A percentile compares a stretch with the other conserved stretches of the same genome.
phyloP scores from a whole-genome alignment of 2,888 invertebrate genomes.

The Blera fallax region DNA sequence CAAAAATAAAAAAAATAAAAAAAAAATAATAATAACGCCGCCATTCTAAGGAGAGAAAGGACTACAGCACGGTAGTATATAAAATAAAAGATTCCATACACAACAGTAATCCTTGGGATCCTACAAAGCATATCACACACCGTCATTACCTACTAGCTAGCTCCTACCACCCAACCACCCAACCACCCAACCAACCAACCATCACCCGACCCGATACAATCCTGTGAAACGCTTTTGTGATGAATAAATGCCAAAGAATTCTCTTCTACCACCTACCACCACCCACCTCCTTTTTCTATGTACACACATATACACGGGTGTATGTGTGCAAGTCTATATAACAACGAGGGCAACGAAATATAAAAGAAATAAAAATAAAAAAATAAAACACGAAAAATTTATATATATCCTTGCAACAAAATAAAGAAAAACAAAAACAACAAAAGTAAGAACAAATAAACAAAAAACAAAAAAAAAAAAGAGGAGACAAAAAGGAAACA shows the following conservation, averaged over 20 bases:
- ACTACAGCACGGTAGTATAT: background rate
- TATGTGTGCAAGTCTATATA: background rate
- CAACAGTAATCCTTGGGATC: conserved; percentile 42
- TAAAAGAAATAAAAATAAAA: conserved; percentile 11
- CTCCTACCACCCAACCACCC: background rate
- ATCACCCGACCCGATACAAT: conserved; percentile 53
- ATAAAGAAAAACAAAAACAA: conserved; percentile 6
- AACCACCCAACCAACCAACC: background rate
- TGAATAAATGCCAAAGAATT: conserved; percentile 47
- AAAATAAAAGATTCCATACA: conserved; percentile 45
- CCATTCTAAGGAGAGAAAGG: background rate
- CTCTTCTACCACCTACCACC: background rate
- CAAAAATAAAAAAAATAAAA: conserved; percentile 2
- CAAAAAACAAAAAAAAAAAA: conserved; percentile 18
- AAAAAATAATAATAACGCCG: background rate
- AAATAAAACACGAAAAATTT: background rate
- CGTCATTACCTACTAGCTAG: background rate
- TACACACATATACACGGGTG: background rate
- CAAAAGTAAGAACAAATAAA: conserved; percentile 15
- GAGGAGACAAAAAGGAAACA: conserved; percentile 16
- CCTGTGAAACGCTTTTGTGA: conserved; percentile 48
- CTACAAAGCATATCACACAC: conserved; percentile 23
- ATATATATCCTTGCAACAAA: background rate
- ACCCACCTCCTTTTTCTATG: background rate
- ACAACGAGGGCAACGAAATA: conserved; percentile 34